Conservation (phyloP, 2,113 vertebrate species). For the Lasiurus cinereus region DNA sequence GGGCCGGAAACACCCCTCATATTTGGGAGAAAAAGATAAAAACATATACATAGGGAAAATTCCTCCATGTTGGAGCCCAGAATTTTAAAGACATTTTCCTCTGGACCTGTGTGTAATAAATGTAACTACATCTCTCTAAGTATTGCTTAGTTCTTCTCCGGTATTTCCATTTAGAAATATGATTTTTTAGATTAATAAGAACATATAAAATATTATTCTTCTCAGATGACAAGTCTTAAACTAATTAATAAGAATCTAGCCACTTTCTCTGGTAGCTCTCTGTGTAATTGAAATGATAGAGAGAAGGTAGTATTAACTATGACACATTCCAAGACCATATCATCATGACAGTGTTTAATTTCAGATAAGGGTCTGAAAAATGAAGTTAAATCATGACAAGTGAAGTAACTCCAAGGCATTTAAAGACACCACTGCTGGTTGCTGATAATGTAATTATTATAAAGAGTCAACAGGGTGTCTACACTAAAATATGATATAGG, state of each 20-base stretch:
- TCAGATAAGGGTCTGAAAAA: slow-evolving; percentile 22
- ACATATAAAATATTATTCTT: slow-evolving; percentile 25
- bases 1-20: no score
- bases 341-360: background rate
- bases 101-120: no score
- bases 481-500: background rate
- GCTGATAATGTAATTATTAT: background rate
- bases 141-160: no score
- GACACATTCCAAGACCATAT: background rate
- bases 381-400: background rate
- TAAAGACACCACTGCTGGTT: background rate
- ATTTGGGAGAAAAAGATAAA: no score
- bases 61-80: no score
- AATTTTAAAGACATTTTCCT: no score
- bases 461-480: background rate
- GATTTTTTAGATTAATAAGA: background rate
- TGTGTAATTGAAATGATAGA: background rate
- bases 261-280: slow-evolving; percentile 8
- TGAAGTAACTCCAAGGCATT: background rate
- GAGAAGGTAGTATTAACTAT: background rate
- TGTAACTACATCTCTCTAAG: no score
- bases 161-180: background rate
- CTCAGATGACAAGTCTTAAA: background rate
- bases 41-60: no score
- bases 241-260: slow-evolving; percentile 29